Evolutionary conservation across 1,140 invertebrate genomes (phyloP), one percentile per base, ranked within the genome.

Genomic region (Anoplophora glabripennis): DNA sequence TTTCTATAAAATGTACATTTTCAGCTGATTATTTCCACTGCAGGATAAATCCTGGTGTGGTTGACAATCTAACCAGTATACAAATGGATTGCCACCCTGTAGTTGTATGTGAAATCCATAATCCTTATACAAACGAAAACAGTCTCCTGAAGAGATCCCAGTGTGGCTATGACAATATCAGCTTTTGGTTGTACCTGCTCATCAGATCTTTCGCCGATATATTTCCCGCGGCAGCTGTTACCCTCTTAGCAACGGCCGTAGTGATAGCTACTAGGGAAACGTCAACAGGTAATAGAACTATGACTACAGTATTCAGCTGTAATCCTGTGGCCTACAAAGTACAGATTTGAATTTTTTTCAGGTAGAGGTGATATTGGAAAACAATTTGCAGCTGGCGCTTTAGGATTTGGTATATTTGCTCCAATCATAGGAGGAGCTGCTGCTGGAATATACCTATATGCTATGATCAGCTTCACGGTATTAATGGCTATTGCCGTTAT

Each of bases 251-350:
- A 44, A 86, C 88, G 0, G 88, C 88, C 0, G 83, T 89, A n/a
- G 84, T 92, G 1, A 89, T 89, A 42, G 88, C 89, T 1, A 88
- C 89, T 0, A 79, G 87, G 12, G 88, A 92, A 71, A 90, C 89
- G 1, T 89, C 87, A 0, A 81, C 87, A 18, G 87, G 89, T 54
- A 17, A 44, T 14, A n/a, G 4, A 8, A 11, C 11, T 11, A 40
- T 40, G 37, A 11, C 5, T 12, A 41, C 11, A n/a, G 15, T 41
- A 10, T 12, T 41, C n/a, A 41, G n/a, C 11, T 41, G 5, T 12
- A 4, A 12, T 10, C 1, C 11, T 11, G 4, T 10, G 7, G n/a
- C 1, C 38, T 4, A 11, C 38, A n/a, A 41, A 12, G 38, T 41
- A 41, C 3, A 15, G 7, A 4, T 11, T 41, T 5, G 0, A 4